These are phyloP conservation scores for Pogonomyrmex barbatus DNA, from an alignment of 1,140 invertebrate genomes.

Conservation along the genomic window DNA sequence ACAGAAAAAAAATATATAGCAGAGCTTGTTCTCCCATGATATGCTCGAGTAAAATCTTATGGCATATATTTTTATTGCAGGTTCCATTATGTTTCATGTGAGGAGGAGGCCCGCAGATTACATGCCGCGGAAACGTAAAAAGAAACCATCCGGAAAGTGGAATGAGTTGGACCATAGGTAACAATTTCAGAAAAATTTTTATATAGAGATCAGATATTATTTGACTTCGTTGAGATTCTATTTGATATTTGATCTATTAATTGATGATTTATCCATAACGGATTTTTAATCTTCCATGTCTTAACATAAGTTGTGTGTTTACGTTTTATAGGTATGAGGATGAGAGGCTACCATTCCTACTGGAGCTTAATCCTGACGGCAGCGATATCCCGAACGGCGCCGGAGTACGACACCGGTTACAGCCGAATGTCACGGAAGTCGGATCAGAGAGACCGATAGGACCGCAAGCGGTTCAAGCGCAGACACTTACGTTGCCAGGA, in stretches of 20 bases:
- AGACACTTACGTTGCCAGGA: slow-evolving; percentile 88
- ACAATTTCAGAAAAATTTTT: slow-evolving; percentile 41
- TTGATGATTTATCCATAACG: neutral
- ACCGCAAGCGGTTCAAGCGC: slow-evolving; percentile 84
- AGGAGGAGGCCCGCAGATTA: slow-evolving; percentile 94
- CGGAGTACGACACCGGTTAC: slow-evolving; percentile 87
- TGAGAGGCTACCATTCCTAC: slow-evolving; percentile 87
- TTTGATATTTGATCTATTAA: neutral
- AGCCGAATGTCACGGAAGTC: slow-evolving; percentile 91
- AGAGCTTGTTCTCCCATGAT: neutral
- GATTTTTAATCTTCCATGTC: neutral
- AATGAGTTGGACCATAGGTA: slow-evolving; percentile 84
- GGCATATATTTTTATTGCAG: slow-evolving; percentile 84
- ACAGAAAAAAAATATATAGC: slow-evolving; percentile 1
- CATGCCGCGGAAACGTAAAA: slow-evolving; percentile 95
- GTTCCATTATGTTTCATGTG: slow-evolving; percentile 98
- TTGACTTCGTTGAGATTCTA: neutral
- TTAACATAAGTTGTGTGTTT: neutral
- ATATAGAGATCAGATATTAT: slow-evolving; percentile 66
- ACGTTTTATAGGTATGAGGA: slow-evolving; percentile 84
- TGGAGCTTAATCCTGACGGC: slow-evolving; percentile 89
- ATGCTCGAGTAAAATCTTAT: neutral
- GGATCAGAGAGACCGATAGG: slow-evolving; percentile 88
- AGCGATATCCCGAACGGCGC: slow-evolving; percentile 87
- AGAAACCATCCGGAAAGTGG: slow-evolving; percentile 91